phyloP scores from a whole-genome alignment of 1,140 invertebrate species.

The Lepidostoma basale region DNA sequence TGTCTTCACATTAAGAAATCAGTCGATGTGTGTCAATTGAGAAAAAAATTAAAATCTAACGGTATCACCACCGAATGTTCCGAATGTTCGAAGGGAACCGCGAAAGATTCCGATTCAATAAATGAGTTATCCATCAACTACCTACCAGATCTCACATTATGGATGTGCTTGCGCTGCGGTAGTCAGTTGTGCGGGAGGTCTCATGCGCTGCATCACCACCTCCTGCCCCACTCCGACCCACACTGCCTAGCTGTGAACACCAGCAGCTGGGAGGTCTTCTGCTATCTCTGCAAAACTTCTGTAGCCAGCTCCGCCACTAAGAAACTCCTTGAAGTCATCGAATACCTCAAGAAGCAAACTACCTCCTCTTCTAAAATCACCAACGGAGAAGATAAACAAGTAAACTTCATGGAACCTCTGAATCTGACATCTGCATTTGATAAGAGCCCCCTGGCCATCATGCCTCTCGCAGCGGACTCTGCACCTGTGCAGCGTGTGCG shows the following conservation, averaged over 20 bases:
- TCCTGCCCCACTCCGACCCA: slow-evolving; percentile 74
- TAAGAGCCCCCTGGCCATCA: neutral
- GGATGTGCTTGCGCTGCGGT: slow-evolving; percentile 77
- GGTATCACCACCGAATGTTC: slow-evolving; percentile 66
- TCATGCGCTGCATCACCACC: slow-evolving; percentile 79
- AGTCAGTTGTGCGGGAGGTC: slow-evolving; percentile 76
- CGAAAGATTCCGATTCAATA: slow-evolving; percentile 42
- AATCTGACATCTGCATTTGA: neutral
- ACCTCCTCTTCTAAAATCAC: neutral
- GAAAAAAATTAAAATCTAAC: slow-evolving; percentile 64
- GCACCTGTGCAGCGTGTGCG: slow-evolving; percentile 55
- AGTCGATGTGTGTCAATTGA: slow-evolving; percentile 68
- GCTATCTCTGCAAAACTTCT: slow-evolving; percentile 70
- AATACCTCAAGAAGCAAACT: slow-evolving; percentile 66
- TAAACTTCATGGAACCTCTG: neutral
- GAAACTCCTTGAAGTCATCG: slow-evolving; percentile 68
- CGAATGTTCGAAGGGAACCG: slow-evolving; percentile 56
- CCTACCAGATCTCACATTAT: slow-evolving; percentile 66
- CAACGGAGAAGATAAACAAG: slow-evolving; percentile 9
- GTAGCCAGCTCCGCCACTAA: slow-evolving; percentile 64
- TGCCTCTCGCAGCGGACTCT: neutral
- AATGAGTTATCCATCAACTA: slow-evolving; percentile 58
- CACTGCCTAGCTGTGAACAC: slow-evolving; percentile 79
- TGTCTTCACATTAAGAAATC: slow-evolving; percentile 75
- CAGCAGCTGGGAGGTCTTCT: slow-evolving; percentile 69